Conservation (phyloP, 2,113 vertebrate species). For the Octodon degus region DNA sequence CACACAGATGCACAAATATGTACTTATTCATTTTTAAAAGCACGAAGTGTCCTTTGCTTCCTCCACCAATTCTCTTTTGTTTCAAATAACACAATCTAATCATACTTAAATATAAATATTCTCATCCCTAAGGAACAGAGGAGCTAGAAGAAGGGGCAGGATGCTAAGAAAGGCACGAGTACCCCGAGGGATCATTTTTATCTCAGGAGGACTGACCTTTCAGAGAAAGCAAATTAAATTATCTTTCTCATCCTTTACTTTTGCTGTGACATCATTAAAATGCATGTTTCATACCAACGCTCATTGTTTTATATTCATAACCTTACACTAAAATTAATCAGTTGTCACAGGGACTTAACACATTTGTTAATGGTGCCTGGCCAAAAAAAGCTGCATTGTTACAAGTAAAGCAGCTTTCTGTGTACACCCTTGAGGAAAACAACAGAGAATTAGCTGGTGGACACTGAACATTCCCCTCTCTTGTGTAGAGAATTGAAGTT, state of each 20-base stretch:
- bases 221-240: conserved; percentile 89
- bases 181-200: conserved; percentile 86
- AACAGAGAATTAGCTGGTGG: conserved; percentile 70
- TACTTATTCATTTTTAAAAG: conserved; percentile 1
- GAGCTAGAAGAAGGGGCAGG: conserved; percentile 53
- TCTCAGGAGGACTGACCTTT: conserved; percentile 89
- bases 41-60: not conserved
- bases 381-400: conserved; percentile 73
- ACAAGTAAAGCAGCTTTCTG: conserved; percentile 59
- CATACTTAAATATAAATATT: conserved; percentile 84
- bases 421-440: conserved; percentile 59
- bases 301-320: conserved; percentile 89
- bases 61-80: not conserved
- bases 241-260: conserved; percentile 89
- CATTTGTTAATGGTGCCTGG: conserved; percentile 84
- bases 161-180: conserved; percentile 77
- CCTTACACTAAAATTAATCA: conserved; percentile 89
- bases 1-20: not conserved
- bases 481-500: not conserved
- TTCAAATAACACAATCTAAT: conserved; percentile 37
- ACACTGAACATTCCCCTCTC: not conserved
- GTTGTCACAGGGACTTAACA: conserved; percentile 86
- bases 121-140: conserved; percentile 66
- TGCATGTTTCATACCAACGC: conserved; percentile 84
- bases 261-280: conserved; percentile 89